These are phyloP conservation scores for Caenorhabditis wallacei DNA, from an alignment of 2,888 invertebrate genomes.

Conservation along the genomic window DNA sequence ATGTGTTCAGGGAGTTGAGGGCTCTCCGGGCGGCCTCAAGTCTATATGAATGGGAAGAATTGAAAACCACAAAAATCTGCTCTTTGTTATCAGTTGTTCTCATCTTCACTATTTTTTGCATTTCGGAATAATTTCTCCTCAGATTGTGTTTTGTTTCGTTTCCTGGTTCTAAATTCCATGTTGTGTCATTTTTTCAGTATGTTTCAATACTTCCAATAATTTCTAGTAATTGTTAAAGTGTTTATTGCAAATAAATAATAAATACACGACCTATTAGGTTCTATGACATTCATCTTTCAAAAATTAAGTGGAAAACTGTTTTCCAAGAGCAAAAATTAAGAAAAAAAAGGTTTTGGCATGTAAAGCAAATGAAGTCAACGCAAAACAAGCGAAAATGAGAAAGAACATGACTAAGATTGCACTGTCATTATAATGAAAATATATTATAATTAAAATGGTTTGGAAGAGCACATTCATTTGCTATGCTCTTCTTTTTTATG, in stretches of 20 bases:
- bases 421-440: conserved; percentile 6
- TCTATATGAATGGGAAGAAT: not conserved
- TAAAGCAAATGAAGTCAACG: conserved; percentile 8
- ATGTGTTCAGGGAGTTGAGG: conserved; percentile 40
- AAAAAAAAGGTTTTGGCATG: conserved; percentile 15
- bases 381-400: conserved; percentile 24
- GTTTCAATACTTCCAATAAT: too few species aligned
- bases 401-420: conserved; percentile 8
- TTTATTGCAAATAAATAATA: conserved; percentile 34
- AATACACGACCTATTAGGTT: conserved; percentile 32
- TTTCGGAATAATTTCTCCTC: too few species aligned
- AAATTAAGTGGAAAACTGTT: not conserved
- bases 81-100: conserved; percentile 19
- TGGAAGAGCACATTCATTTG: conserved; percentile 9
- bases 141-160: too few species aligned
- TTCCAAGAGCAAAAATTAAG: not conserved
- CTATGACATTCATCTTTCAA: not conserved
- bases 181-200: too few species aligned
- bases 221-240: not conserved
- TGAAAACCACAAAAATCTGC: not conserved
- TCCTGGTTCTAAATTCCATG: too few species aligned
- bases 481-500: conserved; percentile 67
- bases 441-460: not conserved
- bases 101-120: not conserved
- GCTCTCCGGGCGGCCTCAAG: not conserved